phyloP scores from a whole-genome alignment of 2,113 vertebrate species.

The Hassar affinis region DNA sequence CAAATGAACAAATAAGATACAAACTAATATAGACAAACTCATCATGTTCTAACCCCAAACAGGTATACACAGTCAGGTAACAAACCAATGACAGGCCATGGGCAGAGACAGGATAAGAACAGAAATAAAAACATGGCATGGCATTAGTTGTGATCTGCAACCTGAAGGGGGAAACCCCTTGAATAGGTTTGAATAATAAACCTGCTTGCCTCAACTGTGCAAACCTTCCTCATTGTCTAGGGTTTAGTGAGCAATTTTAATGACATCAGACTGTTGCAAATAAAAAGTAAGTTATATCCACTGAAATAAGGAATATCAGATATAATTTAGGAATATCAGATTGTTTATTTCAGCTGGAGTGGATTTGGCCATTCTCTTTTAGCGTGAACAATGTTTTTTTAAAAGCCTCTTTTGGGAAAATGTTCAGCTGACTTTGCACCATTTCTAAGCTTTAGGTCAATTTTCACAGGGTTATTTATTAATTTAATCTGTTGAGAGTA shows the following conservation, averaged over 20 bases:
- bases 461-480: not conserved
- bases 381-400: not conserved
- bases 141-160: not conserved
- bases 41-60: too few species aligned
- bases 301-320: too few species aligned
- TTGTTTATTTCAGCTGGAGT: too few species aligned
- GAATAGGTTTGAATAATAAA: not conserved
- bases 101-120: not conserved
- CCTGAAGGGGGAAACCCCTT: not conserved
- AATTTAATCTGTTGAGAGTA: constrained; percentile 5
- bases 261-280: not conserved
- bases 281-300: not conserved
- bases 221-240: not conserved
- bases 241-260: not conserved
- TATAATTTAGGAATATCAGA: too few species aligned
- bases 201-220: not conserved
- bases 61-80: not conserved
- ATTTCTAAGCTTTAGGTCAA: not conserved
- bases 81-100: too few species aligned
- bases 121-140: not conserved
- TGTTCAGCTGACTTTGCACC: not conserved
- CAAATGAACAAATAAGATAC: not conserved
- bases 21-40: too few species aligned
- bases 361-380: not conserved
- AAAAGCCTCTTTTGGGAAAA: not conserved